A percentile compares a stretch with the other conserved stretches of the same genome.
Evolutionary conservation across 2,888 invertebrate species (phyloP).

Genomic region (Stictocephala bisonia): DNA sequence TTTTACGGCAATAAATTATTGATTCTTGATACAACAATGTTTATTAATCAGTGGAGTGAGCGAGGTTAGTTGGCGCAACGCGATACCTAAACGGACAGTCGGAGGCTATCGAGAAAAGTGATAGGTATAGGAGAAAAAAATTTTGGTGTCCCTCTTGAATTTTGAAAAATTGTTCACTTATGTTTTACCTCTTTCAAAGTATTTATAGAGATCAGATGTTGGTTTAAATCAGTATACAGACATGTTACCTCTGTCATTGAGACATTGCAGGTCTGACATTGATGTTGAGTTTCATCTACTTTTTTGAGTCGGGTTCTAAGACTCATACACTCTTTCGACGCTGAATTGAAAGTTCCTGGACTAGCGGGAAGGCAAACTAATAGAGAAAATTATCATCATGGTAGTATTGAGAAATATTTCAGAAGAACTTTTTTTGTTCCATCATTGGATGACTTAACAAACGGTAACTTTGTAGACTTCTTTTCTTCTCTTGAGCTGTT

Average conservation of each 20-base stretch:
- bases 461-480: no score
- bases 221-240: constrained; percentile 10
- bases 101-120: constrained; percentile 17
- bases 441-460: constrained; percentile 3
- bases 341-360: constrained; percentile 18
- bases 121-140: no score
- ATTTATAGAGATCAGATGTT: background rate
- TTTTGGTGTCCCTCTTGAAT: background rate
- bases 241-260: constrained; percentile 21
- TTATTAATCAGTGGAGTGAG: no score
- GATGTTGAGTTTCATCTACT: constrained; percentile 5
- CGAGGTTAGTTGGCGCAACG: no score
- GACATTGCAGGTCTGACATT: background rate
- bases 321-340: background rate
- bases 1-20: no score
- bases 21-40: no score
- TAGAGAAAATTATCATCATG: constrained; percentile 20
- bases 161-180: constrained; percentile 42
- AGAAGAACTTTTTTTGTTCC: constrained; percentile 27
- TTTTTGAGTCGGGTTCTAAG: constrained; percentile 16
- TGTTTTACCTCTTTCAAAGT: constrained; percentile 30
- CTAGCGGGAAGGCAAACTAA: background rate
- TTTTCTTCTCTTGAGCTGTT: no score
- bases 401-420: background rate
- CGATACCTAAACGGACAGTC: no score